Evolutionary conservation across 2,888 invertebrate species (phyloP).

Genomic region (Aspidiotus rigidus): DNA sequence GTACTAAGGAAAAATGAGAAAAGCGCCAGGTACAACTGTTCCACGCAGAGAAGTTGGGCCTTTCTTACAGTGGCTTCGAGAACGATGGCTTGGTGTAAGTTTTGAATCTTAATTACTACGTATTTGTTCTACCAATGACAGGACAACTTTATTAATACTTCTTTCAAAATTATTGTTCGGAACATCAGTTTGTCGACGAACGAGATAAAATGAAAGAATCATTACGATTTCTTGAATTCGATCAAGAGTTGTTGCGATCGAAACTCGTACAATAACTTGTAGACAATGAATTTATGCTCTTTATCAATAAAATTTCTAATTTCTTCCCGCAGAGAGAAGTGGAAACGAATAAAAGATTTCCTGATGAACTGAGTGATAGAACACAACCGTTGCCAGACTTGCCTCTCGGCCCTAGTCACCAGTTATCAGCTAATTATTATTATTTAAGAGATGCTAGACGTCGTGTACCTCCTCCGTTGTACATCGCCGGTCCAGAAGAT

Average conservation of each 20-base stretch:
- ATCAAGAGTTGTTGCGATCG: no score
- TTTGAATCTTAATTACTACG: not conserved
- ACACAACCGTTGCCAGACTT: slow-evolving; percentile 71
- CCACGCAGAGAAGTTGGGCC: slow-evolving; percentile 6
- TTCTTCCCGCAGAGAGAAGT: slow-evolving; percentile 50
- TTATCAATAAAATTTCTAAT: not conserved
- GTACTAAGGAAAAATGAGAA: not conserved
- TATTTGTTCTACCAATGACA: no score
- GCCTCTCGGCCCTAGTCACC: slow-evolving; percentile 73
- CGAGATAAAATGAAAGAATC: no score
- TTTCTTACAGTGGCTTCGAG: slow-evolving; percentile 4
- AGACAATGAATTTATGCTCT: no score
- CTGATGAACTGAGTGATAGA: slow-evolving; percentile 57
- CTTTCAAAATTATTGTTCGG: no score
- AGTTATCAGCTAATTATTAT: slow-evolving; percentile 74
- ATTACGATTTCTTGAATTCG: no score
- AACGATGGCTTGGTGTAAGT: slow-evolving; percentile 14
- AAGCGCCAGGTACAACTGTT: not conserved
- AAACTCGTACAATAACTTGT: no score
- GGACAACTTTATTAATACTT: no score
- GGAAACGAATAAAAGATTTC: slow-evolving; percentile 56
- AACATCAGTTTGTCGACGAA: no score
- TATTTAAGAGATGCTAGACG: slow-evolving; percentile 71
- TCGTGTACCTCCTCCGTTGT: slow-evolving; percentile 59
- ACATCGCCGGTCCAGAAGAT: slow-evolving; percentile 44